Evolutionary conservation across 2,888 invertebrate species (phyloP).

Genomic region (Leistus spinibarbis): DNA sequence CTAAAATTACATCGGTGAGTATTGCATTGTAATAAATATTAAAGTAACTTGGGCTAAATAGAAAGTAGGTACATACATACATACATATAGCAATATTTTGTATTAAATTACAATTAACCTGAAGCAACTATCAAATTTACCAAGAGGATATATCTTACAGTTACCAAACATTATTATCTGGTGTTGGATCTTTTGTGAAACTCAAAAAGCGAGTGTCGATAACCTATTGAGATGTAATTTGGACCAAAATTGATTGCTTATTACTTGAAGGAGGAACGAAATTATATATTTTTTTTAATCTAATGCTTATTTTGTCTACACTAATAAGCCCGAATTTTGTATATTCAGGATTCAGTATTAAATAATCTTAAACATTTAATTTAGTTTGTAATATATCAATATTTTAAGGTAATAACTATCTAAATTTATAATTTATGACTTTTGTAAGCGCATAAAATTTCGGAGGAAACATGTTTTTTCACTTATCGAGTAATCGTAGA

Average conservation of each 20-base stretch:
- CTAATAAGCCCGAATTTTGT: too few species aligned
- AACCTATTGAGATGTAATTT: too few species aligned
- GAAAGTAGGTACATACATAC: background rate
- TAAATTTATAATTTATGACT: background rate
- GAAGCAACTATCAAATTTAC: background rate
- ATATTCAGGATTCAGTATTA: too few species aligned
- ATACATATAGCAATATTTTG: background rate
- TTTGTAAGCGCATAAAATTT: background rate
- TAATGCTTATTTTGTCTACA: too few species aligned
- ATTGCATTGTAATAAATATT: background rate
- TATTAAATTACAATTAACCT: background rate
- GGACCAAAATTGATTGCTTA: too few species aligned
- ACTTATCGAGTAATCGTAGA: background rate
- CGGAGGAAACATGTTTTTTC: background rate
- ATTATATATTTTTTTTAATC: too few species aligned
- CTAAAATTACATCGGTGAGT: background rate
- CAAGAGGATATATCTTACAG: background rate
- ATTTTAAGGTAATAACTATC: background rate
- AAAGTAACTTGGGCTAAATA: background rate
- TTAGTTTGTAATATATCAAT: background rate
- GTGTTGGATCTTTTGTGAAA: background rate
- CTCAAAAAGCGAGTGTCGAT: too few species aligned
- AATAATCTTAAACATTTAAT: background rate
- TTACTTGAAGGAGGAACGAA: too few species aligned
- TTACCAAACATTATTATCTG: background rate